Conservation (phyloP, 2,113 vertebrate genomes). For the Oncorhynchus nerka region DNA sequence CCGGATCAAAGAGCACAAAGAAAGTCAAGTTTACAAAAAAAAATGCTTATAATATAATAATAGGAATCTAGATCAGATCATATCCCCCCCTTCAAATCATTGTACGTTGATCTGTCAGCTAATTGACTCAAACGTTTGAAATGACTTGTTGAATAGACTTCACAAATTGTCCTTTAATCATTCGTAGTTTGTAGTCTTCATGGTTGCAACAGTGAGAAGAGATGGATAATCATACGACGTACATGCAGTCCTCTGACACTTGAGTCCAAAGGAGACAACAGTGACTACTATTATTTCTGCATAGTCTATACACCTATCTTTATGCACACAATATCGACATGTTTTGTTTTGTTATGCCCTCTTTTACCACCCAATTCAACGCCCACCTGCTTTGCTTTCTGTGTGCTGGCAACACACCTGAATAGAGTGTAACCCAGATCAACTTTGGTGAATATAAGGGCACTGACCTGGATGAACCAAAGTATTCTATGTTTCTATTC, state of each 20-base stretch:
- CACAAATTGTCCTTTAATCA: constrained; percentile 16
- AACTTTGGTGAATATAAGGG: constrained; percentile 28
- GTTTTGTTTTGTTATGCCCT: neutral
- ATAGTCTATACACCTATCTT: constrained; percentile 29
- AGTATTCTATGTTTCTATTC: constrained; percentile 26
- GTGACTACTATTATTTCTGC: constrained; percentile 42
- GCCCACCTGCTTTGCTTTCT: constrained; percentile 28
- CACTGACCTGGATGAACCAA: constrained; percentile 45
- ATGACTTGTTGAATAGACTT: constrained; percentile 11
- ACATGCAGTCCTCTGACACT: constrained; percentile 26
- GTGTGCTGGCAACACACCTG: constrained; percentile 23
- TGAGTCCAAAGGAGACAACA: constrained; percentile 32
- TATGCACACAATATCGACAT: constrained; percentile 17
- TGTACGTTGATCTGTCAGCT: constrained; percentile 48
- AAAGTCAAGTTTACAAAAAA: constrained; percentile 60
- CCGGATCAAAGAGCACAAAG: constrained; percentile 65
- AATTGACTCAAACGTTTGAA: constrained; percentile 5
- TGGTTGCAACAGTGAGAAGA: constrained; percentile 21
- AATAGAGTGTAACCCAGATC: constrained; percentile 11
- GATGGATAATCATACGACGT: constrained; percentile 11
- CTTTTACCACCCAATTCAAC: constrained; percentile 7
- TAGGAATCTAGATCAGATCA: neutral
- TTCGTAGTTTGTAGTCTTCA: constrained; percentile 27
- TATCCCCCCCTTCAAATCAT: constrained; percentile 30
- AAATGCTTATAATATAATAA: neutral